Conservation (phyloP, 2,888 invertebrate genomes). For the Macaria liturata region DNA sequence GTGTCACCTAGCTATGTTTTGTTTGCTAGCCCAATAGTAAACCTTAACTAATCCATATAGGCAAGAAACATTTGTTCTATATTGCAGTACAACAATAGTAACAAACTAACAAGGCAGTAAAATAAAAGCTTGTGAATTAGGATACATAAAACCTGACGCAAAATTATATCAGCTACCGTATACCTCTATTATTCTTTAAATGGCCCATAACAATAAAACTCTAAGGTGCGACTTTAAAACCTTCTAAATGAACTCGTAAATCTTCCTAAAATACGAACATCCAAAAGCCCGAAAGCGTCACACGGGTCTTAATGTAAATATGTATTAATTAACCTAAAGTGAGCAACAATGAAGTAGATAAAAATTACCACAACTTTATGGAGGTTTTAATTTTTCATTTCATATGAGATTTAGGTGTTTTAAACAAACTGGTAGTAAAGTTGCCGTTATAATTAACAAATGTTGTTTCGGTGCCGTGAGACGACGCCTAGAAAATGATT, state of each 20-base stretch:
- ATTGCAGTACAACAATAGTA: no score
- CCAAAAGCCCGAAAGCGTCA: slow-evolving; percentile 10
- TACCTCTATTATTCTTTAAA: no score
- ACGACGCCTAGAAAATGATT: slow-evolving; percentile 41
- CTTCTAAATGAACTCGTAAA: background rate
- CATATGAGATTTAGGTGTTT: slow-evolving; percentile 20
- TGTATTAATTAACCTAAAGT: slow-evolving; percentile 20
- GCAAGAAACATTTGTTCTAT: no score
- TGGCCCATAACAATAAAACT: no score
- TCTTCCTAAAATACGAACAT: background rate
- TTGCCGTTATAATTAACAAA: slow-evolving; percentile 52
- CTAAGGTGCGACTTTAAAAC: background rate
- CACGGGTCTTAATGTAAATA: slow-evolving; percentile 21
- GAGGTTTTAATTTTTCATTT: slow-evolving; percentile 12
- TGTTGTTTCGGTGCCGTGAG: slow-evolving; percentile 59
- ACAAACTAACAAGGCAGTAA: no score
- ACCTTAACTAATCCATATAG: no score
- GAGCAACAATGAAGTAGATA: slow-evolving; percentile 26
- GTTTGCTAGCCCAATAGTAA: no score
- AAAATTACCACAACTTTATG: slow-evolving; percentile 24
- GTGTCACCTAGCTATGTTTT: no score
- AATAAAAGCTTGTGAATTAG: no score
- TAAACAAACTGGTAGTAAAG: slow-evolving; percentile 21
- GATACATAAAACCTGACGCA: no score
- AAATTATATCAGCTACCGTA: no score